Percentiles rank a stretch among this genome's conserved stretches.
Conservation (phyloP, 2,888 invertebrate genomes). For the Conchocele bisecta region DNA sequence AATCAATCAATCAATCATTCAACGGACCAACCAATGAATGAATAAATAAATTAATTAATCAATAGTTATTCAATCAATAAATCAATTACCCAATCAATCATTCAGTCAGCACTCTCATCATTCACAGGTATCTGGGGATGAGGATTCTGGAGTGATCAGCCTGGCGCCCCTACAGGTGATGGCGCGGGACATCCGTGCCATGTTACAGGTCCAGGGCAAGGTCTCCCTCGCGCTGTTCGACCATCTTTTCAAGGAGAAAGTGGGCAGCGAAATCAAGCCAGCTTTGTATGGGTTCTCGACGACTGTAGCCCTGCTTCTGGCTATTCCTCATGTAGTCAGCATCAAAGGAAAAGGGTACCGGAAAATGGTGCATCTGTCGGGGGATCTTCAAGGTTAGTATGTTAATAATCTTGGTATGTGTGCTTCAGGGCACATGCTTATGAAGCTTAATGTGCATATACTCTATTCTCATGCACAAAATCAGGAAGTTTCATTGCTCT, state of each 20-base stretch:
- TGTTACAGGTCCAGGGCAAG: conserved; percentile 84
- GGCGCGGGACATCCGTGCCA: conserved; percentile 84
- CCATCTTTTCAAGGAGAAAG: conserved; percentile 72
- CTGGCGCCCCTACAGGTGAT: conserved; percentile 83
- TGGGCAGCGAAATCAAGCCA: conserved; percentile 84
- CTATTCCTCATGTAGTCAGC: conserved; percentile 85
- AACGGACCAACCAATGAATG: no score
- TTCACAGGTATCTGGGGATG: conserved; percentile 70
- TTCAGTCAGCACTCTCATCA: not conserved
- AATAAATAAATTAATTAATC: no score
- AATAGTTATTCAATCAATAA: no score
- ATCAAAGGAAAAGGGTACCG: conserved; percentile 82
- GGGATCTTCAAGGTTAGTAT: conserved; percentile 62
- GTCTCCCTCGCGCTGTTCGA: conserved; percentile 80
- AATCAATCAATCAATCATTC: no score
- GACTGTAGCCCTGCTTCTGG: conserved; percentile 84
- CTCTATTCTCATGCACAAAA: no score
- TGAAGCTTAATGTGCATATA: no score
- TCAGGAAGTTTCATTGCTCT: no score
- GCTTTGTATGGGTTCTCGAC: conserved; percentile 85
- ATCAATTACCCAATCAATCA: no score
- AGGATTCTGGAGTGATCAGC: conserved; percentile 75
- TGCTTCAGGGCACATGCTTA: no score
- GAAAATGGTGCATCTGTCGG: conserved; percentile 63
- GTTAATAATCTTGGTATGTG: no score